phyloP scores from a whole-genome alignment of 2,888 invertebrate genomes.

The Coecobrya sp. region DNA sequence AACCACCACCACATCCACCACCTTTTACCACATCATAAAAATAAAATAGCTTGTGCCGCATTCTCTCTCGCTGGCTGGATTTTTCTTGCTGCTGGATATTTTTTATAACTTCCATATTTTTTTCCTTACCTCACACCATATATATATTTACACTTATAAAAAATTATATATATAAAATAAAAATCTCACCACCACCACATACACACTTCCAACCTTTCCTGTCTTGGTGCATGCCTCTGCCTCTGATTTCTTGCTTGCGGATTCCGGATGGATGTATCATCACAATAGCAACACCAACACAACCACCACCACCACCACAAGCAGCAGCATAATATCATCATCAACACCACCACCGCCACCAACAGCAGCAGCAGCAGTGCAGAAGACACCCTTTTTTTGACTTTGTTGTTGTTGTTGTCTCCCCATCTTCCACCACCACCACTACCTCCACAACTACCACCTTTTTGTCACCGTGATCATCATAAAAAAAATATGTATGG shows the following conservation, averaged over 20 bases:
- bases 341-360: constrained; percentile 27
- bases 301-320: constrained; percentile 31
- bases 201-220: constrained; percentile 3
- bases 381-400: constrained; percentile 71
- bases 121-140: constrained; percentile 11
- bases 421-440: neutral
- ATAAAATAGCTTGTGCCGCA: constrained; percentile 53
- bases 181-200: constrained; percentile 12
- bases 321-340: constrained; percentile 57
- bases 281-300: constrained; percentile 53
- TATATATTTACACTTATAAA: no score
- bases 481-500: neutral
- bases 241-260: constrained; percentile 62
- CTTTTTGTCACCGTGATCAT: neutral
- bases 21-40: constrained; percentile 60
- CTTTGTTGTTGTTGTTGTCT: constrained; percentile 60
- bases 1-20: neutral
- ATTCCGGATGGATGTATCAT: constrained; percentile 73
- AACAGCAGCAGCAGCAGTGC: constrained; percentile 53
- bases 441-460: neutral
- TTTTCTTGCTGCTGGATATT: neutral
- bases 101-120: neutral
- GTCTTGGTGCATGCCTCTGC: constrained; percentile 28
- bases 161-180: neutral
- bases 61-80: neutral